Percentiles rank a stretch among this genome's conserved stretches.
Conservation (phyloP, 2,888 invertebrate species). For the Amiota mariae region DNA sequence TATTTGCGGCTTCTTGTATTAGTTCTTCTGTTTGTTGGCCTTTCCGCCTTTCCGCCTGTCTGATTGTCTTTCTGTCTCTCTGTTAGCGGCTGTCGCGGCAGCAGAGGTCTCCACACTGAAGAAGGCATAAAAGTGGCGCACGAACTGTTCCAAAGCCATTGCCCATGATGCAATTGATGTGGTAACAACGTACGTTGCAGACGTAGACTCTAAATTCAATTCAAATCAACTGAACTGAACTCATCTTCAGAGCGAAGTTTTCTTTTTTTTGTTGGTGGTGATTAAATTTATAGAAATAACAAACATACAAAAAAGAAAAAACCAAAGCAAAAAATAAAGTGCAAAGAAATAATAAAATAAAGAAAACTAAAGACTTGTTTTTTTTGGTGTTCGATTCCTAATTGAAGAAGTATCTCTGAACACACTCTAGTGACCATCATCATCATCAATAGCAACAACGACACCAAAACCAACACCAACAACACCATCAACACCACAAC, state of each 20-base stretch:
- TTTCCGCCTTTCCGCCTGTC: slow-evolving; percentile 13
- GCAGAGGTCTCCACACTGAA: slow-evolving; percentile 56
- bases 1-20: neutral
- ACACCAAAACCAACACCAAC: no score
- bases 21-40: slow-evolving; percentile 5
- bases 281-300: no score
- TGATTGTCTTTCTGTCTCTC: neutral
- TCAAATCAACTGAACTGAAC: neutral
- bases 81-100: slow-evolving; percentile 34
- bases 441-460: no score
- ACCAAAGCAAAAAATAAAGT: neutral
- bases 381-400: slow-evolving; percentile 24
- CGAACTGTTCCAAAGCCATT: slow-evolving; percentile 74
- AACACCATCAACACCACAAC: no score
- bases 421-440: no score
- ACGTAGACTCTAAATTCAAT: no score
- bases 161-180: slow-evolving; percentile 75
- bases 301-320: neutral
- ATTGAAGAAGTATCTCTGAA: slow-evolving; percentile 1
- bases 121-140: slow-evolving; percentile 74
- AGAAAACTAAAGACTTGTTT: neutral
- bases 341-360: no score
- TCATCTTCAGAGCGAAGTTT: slow-evolving; percentile 10
- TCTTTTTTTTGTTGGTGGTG: neutral
- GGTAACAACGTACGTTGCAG: slow-evolving; percentile 68